Evolutionary conservation across 2,113 vertebrate species (phyloP).

Genomic region (Tenebrosternarchus preto): DNA sequence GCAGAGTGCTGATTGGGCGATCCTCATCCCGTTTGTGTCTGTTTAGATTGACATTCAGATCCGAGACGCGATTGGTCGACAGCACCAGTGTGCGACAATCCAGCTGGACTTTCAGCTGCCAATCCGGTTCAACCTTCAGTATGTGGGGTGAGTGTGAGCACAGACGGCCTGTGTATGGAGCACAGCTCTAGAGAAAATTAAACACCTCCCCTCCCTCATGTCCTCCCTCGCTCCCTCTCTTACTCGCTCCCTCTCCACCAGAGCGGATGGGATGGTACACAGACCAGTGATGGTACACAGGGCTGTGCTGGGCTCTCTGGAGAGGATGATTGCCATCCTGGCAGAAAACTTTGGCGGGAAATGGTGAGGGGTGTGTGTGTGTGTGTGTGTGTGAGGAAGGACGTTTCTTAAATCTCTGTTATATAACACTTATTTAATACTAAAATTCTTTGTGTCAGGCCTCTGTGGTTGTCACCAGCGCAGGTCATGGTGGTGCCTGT

Average conservation of each 20-base stretch:
- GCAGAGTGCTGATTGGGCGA: neutral
- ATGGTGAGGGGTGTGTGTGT: slow-evolving; percentile 74
- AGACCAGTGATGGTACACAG: slow-evolving; percentile 88
- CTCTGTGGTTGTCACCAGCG: slow-evolving; percentile 86
- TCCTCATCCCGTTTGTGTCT: slow-evolving; percentile 12
- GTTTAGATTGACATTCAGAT: slow-evolving; percentile 86
- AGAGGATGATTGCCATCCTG: slow-evolving; percentile 87
- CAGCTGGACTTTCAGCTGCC: slow-evolving; percentile 95
- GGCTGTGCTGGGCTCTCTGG: slow-evolving; percentile 88
- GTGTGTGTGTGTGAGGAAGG: neutral
- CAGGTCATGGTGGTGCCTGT: slow-evolving; percentile 86
- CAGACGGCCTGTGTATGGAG: neutral
- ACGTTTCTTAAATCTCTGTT: too few species aligned
- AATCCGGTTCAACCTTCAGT: slow-evolving; percentile 82
- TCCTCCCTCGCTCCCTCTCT: too few species aligned
- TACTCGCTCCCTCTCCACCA: slow-evolving; percentile 51
- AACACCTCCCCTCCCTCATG: neutral
- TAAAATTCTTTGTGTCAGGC: slow-evolving; percentile 74
- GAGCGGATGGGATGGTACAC: slow-evolving; percentile 67
- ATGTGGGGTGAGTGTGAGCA: slow-evolving; percentile 72
- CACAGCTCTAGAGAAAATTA: too few species aligned
- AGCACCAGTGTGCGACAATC: slow-evolving; percentile 90
- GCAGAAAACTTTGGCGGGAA: slow-evolving; percentile 85
- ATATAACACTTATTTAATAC: neutral
- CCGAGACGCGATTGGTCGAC: slow-evolving; percentile 82